phyloP scores from a whole-genome alignment of 2,888 invertebrate species.

The Sylvicola cinctus region DNA sequence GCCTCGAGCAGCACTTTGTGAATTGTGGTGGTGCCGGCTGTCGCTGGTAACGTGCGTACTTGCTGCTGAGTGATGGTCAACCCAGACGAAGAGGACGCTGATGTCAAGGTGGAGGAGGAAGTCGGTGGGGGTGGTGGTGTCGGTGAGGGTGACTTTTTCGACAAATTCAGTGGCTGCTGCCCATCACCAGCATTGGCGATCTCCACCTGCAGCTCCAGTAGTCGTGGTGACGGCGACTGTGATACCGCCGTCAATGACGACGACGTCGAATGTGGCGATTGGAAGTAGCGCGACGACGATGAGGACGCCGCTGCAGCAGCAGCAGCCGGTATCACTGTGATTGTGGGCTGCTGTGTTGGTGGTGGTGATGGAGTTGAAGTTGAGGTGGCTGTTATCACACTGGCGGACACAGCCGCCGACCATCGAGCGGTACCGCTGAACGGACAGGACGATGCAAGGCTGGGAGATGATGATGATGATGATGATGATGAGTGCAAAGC shows the following conservation, averaged over 20 bases:
- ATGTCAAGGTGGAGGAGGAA: slow-evolving; percentile 4
- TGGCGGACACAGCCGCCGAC: slow-evolving; percentile 17
- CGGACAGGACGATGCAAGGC: too few relatives aligned
- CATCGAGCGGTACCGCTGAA: slow-evolving; percentile 18
- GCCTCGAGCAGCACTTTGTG: slow-evolving; percentile 42
- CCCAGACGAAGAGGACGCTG: neutral
- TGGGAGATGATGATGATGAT: too few relatives aligned
- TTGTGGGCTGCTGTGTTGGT: slow-evolving; percentile 8
- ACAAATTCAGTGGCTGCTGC: slow-evolving; percentile 70
- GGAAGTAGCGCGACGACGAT: slow-evolving; percentile 22
- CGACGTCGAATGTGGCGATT: slow-evolving; percentile 24
- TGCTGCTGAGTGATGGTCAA: slow-evolving; percentile 5
- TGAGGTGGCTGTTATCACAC: slow-evolving; percentile 8
- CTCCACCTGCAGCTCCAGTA: slow-evolving; percentile 62
- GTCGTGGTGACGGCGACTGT: slow-evolving; percentile 28
- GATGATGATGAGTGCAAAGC: too few relatives aligned
- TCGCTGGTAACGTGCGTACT: slow-evolving; percentile 9
- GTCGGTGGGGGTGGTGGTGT: slow-evolving; percentile 37
- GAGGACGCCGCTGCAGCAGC: slow-evolving; percentile 14
- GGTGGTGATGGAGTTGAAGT: slow-evolving; percentile 14
- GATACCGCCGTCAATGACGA: slow-evolving; percentile 22
- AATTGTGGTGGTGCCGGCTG: slow-evolving; percentile 13
- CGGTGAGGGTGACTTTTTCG: slow-evolving; percentile 63
- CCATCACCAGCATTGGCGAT: slow-evolving; percentile 52
- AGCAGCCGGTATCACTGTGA: slow-evolving; percentile 6